Conservation (phyloP, 2,113 vertebrate species). For the Solea solea region DNA sequence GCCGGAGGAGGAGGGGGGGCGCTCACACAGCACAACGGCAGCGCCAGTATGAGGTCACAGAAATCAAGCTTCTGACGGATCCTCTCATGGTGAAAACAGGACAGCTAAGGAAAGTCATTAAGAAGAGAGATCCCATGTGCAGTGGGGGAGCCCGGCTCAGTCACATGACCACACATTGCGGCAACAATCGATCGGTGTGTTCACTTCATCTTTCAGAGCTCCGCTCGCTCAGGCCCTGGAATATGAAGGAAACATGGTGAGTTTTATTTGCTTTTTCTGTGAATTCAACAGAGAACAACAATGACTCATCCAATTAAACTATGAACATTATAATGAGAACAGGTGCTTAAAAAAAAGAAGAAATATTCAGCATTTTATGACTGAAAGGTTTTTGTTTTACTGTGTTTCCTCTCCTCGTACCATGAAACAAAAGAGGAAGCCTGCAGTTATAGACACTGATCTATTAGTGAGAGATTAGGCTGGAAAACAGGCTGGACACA, state of each 20-base stretch:
- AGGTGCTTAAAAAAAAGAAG: too few relatives aligned
- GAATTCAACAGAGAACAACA: too few relatives aligned
- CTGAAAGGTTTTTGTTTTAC: background rate
- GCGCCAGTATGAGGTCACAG: conserved; percentile 67
- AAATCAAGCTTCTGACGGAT: conserved; percentile 53
- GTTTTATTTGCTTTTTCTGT: too few relatives aligned
- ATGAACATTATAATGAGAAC: too few relatives aligned
- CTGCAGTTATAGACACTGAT: conserved; percentile 42
- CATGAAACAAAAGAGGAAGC: conserved; percentile 25
- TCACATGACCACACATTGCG: conserved; percentile 62
- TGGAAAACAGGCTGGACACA: conserved; percentile 32
- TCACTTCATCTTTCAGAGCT: conserved; percentile 41
- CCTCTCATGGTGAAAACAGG: conserved; percentile 73
- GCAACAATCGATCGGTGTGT: conserved; percentile 36
- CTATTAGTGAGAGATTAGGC: conserved; percentile 63
- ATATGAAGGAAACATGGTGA: too few relatives aligned
- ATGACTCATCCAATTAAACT: too few relatives aligned
- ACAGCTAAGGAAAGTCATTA: conserved; percentile 12
- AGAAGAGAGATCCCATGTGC: conserved; percentile 28
- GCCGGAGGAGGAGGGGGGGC: conserved; percentile 52
- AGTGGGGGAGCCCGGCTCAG: conserved; percentile 28
- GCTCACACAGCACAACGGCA: conserved; percentile 69
- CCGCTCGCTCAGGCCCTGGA: conserved; percentile 49
- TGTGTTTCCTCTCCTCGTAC: background rate
- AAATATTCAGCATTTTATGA: too few relatives aligned